Evolutionary conservation across 2,888 invertebrate genomes (phyloP).

Genomic region (Megastigmus dorsalis): DNA sequence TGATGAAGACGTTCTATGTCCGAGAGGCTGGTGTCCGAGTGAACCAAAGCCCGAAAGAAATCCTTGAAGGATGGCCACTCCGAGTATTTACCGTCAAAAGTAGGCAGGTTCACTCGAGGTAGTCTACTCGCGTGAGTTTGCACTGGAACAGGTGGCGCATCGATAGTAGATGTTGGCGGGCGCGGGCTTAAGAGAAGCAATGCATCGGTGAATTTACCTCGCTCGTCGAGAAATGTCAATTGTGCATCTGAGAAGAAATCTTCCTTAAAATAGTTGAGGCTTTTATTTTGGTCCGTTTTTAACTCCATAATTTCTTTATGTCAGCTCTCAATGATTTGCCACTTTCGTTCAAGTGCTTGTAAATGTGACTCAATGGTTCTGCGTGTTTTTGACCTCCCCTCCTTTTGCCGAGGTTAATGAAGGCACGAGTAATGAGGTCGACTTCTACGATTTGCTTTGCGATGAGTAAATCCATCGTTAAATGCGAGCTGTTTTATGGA

Average conservation of each 20-base stretch:
- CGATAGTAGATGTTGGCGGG: not conserved
- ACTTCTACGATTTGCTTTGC: too few species aligned
- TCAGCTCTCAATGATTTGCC: not conserved
- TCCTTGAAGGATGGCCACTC: not conserved
- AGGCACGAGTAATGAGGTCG: too few species aligned
- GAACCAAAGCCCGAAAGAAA: not conserved
- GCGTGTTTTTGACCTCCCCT: not conserved
- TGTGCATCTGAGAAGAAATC: not conserved
- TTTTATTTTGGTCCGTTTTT: not conserved
- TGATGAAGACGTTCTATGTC: not conserved
- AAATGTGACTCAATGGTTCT: not conserved
- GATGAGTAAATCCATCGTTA: too few species aligned
- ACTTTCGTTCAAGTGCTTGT: not conserved
- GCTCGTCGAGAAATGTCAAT: not conserved
- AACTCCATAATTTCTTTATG: not conserved
- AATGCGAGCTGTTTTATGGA: too few species aligned
- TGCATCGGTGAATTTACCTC: not conserved
- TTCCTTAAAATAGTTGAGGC: not conserved
- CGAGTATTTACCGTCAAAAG: not conserved
- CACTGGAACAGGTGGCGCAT: not conserved
- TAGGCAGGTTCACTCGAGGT: not conserved
- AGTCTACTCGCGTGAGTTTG: not conserved
- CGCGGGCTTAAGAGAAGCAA: not conserved
- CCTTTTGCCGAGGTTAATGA: not conserved
- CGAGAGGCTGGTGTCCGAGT: not conserved